Evolutionary conservation across 2,888 invertebrate species (phyloP).

Genomic region (Amphiduros pacificus): DNA sequence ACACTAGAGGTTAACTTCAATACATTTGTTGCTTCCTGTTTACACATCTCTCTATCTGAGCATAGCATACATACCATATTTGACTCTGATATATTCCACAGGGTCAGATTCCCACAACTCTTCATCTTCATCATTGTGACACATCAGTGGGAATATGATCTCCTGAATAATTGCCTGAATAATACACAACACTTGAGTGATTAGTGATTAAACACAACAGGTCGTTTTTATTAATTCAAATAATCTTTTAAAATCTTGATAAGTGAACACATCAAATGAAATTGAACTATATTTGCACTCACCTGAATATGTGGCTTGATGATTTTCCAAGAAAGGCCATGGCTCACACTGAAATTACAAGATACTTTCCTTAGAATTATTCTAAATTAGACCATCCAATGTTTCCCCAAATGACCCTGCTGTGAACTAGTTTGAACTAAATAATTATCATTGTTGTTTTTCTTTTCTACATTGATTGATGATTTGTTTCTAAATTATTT

Average conservation of each 20-base stretch:
- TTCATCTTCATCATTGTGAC: slow-evolving; percentile 91
- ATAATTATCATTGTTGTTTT: too few species aligned
- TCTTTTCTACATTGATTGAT: too few species aligned
- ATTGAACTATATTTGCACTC: too few species aligned
- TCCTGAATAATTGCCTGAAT: slow-evolving; percentile 80
- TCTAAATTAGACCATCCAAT: too few species aligned
- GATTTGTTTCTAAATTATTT: too few species aligned
- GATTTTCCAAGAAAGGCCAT: slow-evolving; percentile 93
- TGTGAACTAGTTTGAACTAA: too few species aligned
- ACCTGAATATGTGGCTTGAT: slow-evolving; percentile 83
- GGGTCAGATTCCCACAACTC: slow-evolving; percentile 96
- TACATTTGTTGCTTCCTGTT: too few species aligned
- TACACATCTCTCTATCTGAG: too few species aligned
- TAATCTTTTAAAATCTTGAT: not conserved
- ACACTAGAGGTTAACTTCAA: too few species aligned
- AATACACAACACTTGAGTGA: too few species aligned
- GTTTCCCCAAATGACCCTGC: too few species aligned
- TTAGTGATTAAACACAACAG: not conserved
- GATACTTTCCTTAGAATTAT: too few species aligned
- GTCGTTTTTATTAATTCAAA: not conserved
- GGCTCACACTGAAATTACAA: slow-evolving; percentile 73
- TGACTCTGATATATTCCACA: slow-evolving; percentile 93
- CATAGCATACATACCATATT: slow-evolving; percentile 76
- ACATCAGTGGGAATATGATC: slow-evolving; percentile 94
- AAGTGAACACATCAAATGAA: not conserved